Evolutionary conservation across 2,113 vertebrate genomes (phyloP), one percentile per base, ranked within the genome.

Genomic region (Plectropomus leopardus): DNA sequence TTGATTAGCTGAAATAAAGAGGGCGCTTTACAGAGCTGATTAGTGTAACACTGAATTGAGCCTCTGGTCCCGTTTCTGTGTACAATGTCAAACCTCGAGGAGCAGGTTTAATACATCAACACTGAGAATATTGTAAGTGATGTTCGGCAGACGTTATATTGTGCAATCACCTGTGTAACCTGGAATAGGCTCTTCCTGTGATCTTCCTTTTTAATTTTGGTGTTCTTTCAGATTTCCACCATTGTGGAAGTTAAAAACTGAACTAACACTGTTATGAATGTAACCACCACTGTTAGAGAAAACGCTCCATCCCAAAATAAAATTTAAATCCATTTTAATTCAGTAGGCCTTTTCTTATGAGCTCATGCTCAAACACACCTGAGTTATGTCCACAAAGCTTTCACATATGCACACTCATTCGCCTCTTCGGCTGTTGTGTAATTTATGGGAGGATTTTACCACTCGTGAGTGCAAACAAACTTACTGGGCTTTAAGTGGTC

Each of bases 1-100:
- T 54, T 80, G 61, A 83, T 86, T 58, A 82, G 64, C 21, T 60
- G 9, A 80, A 73, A 80, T 74, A 68, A 71, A 72, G 42, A 57
- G 65, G 32, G 24, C 2, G n/a, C 53, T 72, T 76, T 51, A 32
- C 48, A 23, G 53, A 67, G 53, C 58, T 80, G 59, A 86, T 86
- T 77, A 71, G 57, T 28, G 24, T 54, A 45, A 66, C n/a, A 1
- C 5, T 50, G 19, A 75, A 69, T 61, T 51, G 19, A 28, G 51
- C 44, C 9, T 34, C 5, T 6, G 40, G 32, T 63, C 32, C 42
- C 17, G 44, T 74, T 63, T 65, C 30, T 50, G 59, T 42, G 47
- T 28, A 51, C 42, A 61, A 47, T 67, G 72, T 75, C 58, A 59
- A 60, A 77, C 64, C 24, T 77, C 45, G 69, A 67, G 59, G 59